Evolutionary conservation across 2,797 vertebrate species (phyloP), one percentile per base, ranked within the genome.

Genomic region (Percopsis omiscomaycus): DNA sequence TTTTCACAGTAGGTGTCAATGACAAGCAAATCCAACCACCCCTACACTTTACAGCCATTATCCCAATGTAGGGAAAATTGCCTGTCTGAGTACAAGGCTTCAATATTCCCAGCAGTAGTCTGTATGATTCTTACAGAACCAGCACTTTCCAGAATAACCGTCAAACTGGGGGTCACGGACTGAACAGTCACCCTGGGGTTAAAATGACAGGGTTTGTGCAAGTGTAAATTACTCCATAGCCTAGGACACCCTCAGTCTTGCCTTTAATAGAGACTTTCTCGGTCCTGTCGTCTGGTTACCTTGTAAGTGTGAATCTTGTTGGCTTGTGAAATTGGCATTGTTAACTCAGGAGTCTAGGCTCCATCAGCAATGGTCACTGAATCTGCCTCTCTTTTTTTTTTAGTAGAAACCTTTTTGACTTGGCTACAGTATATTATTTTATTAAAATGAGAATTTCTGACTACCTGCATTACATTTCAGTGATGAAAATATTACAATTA

Each of bases 131-230:
- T 59, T 68, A 61, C 60, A 73, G 72, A 81, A 59, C 68, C 78
- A 65, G 68, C 71, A 47, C 76, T 89, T 81, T 72, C 51, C 55
- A 68, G 69, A 89, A 69, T 82, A 88, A 85, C 80, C 82, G 84
- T 77, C 77, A 90, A 86, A 81, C 80, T 30, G 75, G 66, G 5
- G 86, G 86, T 86, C 78, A 77, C 73, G 69, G 42, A 2, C 66
- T 29, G 67, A 85, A 88, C 84, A 84, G 85, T 86, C 86, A 86
- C 84, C 88, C 80, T 69, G 81, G 78, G 79, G 90, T 87, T 85
- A 81, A 90, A 92, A 90, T 92, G 84, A 91, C 88, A 74, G 87
- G 83, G 86, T 88, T 84, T 81, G 82, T 83, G 66, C 46, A 15
- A 77, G 82, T 86, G 84, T 86, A 90, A 92, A 89, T 91, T 83